Conservation (phyloP, 35 echinoderm and acorn worm genomes). For the Heliocidaris erythrogramma region DNA sequence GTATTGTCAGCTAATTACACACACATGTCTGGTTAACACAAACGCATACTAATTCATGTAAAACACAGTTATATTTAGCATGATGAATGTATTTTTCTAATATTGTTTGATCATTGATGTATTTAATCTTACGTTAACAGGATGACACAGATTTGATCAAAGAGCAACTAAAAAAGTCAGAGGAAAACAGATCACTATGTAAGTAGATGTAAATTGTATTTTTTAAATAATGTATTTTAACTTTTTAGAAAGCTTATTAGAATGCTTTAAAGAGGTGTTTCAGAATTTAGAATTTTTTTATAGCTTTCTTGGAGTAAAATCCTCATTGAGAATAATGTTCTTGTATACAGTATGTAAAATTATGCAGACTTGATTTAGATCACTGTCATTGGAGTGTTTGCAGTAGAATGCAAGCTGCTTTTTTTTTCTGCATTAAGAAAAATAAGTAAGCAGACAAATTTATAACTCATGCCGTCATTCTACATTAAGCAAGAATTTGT, state of each 20-base stretch:
- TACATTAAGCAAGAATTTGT: too few species aligned
- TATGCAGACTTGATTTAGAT: too few species aligned
- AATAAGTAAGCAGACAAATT: too few species aligned
- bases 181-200: slow-evolving; percentile 79
- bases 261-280: too few species aligned
- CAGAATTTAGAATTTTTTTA: too few species aligned
- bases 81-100: background rate
- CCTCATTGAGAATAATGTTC: too few species aligned
- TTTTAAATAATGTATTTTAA: background rate
- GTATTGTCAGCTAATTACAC: background rate
- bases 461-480: too few species aligned
- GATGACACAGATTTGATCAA: slow-evolving; percentile 54
- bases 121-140: background rate
- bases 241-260: background rate
- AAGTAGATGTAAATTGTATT: slow-evolving; percentile 42
- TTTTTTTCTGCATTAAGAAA: too few species aligned
- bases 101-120: background rate
- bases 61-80: background rate
- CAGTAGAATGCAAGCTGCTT: too few species aligned
- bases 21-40: background rate
- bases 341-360: too few species aligned
- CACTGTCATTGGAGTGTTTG: too few species aligned
- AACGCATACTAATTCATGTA: background rate
- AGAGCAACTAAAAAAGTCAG: slow-evolving; percentile 68
- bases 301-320: too few species aligned